Percentiles rank a stretch among this genome's conserved stretches.
Conservation (phyloP, 2,113 vertebrate species). For the Lagopus leucura region DNA sequence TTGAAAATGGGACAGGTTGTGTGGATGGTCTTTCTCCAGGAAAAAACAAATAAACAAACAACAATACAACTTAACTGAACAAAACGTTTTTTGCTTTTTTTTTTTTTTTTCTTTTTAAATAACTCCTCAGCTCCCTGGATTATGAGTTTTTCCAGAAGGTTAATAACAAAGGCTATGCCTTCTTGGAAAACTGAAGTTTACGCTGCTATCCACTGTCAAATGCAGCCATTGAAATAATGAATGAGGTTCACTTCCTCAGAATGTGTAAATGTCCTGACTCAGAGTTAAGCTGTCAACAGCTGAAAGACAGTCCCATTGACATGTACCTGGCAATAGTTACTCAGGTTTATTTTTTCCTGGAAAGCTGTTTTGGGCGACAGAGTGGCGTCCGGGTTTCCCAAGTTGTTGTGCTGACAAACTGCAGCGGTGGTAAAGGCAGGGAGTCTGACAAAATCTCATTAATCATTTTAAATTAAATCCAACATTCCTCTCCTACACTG, state of each 20-base stretch:
- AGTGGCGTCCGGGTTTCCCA: conserved; percentile 82
- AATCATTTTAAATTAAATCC: conserved; percentile 92
- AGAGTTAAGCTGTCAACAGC: conserved; percentile 78
- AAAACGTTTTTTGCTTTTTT: not conserved
- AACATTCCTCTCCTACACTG: conserved; percentile 77
- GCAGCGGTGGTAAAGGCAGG: conserved; percentile 83
- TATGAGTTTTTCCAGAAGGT: not conserved
- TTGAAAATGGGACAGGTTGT: not conserved
- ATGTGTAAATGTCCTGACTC: conserved; percentile 63
- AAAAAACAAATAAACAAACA: not conserved
- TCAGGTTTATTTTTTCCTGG: conserved; percentile 78
- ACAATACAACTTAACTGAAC: not conserved
- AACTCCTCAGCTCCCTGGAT: not conserved
- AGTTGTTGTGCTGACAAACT: conserved; percentile 88
- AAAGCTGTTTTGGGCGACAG: conserved; percentile 82
- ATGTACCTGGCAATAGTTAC: conserved; percentile 78
- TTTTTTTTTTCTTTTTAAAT: not conserved
- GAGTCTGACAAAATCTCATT: conserved; percentile 88
- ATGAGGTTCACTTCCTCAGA: conserved; percentile 56
- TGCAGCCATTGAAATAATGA: conserved; percentile 17
- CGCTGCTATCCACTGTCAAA: conserved; percentile 8
- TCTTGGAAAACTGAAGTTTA: not conserved
- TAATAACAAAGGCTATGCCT: not conserved
- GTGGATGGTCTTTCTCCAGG: not conserved
- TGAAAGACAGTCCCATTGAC: conserved; percentile 75